phyloP scores from a whole-genome alignment of 1,140 invertebrate genomes.

The Drepana arcuata region DNA sequence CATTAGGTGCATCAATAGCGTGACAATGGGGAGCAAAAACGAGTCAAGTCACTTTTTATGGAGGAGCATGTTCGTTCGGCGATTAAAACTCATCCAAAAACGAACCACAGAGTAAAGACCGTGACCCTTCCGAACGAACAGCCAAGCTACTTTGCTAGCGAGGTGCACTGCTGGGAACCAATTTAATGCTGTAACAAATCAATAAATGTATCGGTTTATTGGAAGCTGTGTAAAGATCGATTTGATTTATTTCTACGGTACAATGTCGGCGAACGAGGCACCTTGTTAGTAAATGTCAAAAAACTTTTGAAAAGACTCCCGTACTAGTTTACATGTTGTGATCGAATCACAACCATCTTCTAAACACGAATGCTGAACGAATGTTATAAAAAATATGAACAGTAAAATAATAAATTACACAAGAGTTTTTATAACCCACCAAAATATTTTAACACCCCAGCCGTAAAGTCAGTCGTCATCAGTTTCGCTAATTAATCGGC shows the following conservation, averaged over 20 bases:
- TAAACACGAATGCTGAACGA: constrained; percentile 9
- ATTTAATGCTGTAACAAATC: constrained; percentile 70
- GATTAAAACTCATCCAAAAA: constrained; percentile 23
- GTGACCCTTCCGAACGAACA: constrained; percentile 20
- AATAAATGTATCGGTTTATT: constrained; percentile 70
- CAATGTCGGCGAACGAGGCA: constrained; percentile 42
- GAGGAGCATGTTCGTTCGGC: constrained; percentile 7
- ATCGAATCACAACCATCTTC: too few relatives aligned
- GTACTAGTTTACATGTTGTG: too few relatives aligned
- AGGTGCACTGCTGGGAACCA: constrained; percentile 61
- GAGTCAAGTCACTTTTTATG: constrained; percentile 17
- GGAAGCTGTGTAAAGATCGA: constrained; percentile 62
- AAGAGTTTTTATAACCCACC: constrained; percentile 18
- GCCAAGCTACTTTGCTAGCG: constrained; percentile 32
- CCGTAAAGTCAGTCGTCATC: constrained; percentile 48
- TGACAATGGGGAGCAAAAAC: constrained; percentile 18
- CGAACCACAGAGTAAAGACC: constrained; percentile 23
- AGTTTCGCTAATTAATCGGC: constrained; percentile 63
- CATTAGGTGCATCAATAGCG: constrained; percentile 18
- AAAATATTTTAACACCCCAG: constrained; percentile 38
- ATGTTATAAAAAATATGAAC: constrained; percentile 16
- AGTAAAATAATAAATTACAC: constrained; percentile 22
- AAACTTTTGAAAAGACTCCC: constrained; percentile 35
- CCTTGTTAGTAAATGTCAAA: constrained; percentile 69
- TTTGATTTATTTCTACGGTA: constrained; percentile 61